A percentile compares a stretch with the other conserved stretches of the same genome.
These are phyloP conservation scores for Phalacrocorax carbo DNA, from an alignment of 2,113 vertebrate species.

Conservation along the genomic window DNA sequence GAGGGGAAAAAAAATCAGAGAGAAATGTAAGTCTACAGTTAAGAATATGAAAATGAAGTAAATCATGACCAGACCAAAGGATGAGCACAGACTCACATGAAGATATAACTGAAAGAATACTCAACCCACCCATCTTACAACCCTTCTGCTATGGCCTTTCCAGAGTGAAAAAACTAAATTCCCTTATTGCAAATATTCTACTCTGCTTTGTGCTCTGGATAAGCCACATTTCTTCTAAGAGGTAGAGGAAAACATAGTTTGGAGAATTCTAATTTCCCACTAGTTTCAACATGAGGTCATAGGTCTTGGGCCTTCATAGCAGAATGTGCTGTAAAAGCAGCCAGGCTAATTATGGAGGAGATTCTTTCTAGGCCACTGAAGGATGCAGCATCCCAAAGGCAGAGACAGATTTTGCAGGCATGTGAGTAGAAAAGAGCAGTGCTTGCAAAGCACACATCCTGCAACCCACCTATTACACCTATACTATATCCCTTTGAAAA, in stretches of 20 bases:
- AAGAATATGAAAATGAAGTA: background rate
- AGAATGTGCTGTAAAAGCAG: background rate
- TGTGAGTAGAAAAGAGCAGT: background rate
- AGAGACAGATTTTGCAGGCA: background rate
- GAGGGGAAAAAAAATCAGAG: accelerated
- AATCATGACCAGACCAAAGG: background rate
- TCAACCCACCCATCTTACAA: background rate
- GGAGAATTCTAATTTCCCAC: background rate
- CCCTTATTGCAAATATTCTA: background rate
- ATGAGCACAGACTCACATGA: background rate
- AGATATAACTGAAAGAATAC: background rate
- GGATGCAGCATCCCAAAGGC: background rate
- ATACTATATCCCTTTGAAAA: background rate
- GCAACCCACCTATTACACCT: background rate
- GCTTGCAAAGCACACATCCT: background rate
- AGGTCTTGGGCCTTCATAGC: background rate
- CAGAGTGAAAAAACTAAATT: background rate
- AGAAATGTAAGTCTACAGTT: background rate
- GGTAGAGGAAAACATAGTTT: background rate
- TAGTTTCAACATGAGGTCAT: background rate
- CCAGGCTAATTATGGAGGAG: background rate
- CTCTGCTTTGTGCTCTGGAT: background rate
- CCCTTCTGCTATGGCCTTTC: background rate
- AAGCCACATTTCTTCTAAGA: background rate
- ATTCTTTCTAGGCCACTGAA: background rate